These are phyloP conservation scores for Nyctereutes procyonoides DNA, from an alignment of 2,113 vertebrate species.

Conservation along the genomic window DNA sequence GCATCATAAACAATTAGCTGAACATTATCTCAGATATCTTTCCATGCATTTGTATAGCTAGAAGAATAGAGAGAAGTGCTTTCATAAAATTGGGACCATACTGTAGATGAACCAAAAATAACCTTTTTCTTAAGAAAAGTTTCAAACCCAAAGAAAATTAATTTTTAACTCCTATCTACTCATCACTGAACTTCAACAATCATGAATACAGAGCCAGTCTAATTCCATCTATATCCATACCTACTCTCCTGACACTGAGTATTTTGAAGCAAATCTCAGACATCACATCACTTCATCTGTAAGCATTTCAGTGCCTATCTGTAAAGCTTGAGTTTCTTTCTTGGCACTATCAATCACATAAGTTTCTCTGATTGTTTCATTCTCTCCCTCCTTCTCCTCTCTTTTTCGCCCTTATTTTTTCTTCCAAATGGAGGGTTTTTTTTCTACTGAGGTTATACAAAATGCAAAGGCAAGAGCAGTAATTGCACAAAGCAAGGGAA, in stretches of 20 bases:
- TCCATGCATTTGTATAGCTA: not conserved
- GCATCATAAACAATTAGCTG: not conserved
- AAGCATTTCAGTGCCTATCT: not conserved
- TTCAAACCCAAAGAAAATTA: constrained; percentile 47
- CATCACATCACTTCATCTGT: not conserved
- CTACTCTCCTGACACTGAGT: not conserved
- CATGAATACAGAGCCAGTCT: not conserved
- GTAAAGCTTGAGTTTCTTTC: not conserved
- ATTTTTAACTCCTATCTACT: not conserved
- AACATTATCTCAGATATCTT: not conserved
- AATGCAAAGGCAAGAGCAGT: not conserved
- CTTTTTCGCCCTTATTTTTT: not conserved
- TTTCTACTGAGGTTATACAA: not conserved
- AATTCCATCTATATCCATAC: not conserved
- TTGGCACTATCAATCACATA: not conserved
- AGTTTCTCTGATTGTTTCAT: not conserved
- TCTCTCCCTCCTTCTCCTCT: not conserved
- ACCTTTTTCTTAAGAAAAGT: not conserved
- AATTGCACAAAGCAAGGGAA: constrained; percentile 17
- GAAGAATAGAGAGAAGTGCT: not conserved
- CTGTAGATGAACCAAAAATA: not conserved
- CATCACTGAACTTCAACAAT: not conserved
- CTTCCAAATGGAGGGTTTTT: not conserved
- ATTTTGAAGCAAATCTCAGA: not conserved
- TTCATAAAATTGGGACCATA: not conserved